phyloP scores from a whole-genome alignment of 2,113 vertebrate genomes.

The Anhinga rufa region DNA sequence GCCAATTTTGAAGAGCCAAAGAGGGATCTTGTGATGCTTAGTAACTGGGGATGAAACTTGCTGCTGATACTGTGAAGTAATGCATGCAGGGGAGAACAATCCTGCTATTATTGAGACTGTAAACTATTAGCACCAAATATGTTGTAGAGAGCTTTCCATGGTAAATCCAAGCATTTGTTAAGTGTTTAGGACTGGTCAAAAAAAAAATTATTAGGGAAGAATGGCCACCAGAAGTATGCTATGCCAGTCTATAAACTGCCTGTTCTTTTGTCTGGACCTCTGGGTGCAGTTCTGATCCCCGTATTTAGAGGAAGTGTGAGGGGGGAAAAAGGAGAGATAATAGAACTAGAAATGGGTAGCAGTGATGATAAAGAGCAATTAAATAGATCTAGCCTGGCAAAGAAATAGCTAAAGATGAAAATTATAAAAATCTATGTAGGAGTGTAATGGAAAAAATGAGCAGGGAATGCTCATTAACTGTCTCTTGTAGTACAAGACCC shows the following conservation, averaged over 20 bases:
- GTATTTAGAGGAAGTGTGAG: background rate
- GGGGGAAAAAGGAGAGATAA: background rate
- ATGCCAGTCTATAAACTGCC: background rate
- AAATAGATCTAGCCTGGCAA: background rate
- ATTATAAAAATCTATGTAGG: background rate
- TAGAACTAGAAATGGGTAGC: background rate
- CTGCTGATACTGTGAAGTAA: background rate
- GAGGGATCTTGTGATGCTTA: background rate
- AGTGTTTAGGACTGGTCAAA: background rate
- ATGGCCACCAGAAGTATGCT: background rate
- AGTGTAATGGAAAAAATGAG: background rate
- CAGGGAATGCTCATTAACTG: conserved; percentile 11
- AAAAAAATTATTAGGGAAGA: background rate
- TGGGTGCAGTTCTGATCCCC: background rate
- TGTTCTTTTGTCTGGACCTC: background rate
- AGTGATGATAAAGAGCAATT: conserved; percentile 14
- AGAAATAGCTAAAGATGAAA: background rate
- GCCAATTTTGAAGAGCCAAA: background rate
- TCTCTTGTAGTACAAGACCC: conserved; percentile 19
- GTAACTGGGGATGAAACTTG: background rate
- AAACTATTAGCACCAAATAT: background rate
- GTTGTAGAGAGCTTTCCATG: background rate
- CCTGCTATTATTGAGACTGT: background rate
- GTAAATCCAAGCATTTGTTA: background rate
- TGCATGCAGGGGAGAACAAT: background rate